Base-by-base conservation (phyloP, 2,797 vertebrate species). In the Pseudocheirus occidentalis region DNA sequence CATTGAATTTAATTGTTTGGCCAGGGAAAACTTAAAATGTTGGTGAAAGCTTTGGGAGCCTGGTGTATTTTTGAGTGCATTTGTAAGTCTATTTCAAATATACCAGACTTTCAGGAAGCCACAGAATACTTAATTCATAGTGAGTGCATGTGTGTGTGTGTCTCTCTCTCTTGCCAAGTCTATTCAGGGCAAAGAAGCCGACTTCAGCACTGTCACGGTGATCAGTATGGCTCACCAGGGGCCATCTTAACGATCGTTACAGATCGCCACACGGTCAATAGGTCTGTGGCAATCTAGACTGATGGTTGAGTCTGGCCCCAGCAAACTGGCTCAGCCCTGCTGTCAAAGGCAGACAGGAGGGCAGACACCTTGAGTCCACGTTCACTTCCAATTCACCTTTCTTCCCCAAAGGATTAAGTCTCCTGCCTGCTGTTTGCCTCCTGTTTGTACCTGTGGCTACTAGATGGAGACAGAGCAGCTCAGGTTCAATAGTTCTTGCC, bases 41-140 rank as follows among this genome's bases (percentile, higher is more conserved):
- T 0, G 21, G 34, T 28, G 89, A 95, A 62, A 56, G 53, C 55
- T 53, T 56, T 9, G 91, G 14, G 12, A 46, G 0, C 52, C 81
- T 91, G 53, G 34, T 18, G 92, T 29, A 92, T 3, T 4, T 87
- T 5, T 40, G 12, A 93, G 40, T 9, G 16, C 92, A 31, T 94
- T 40, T 90, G n/a, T 5, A 92, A 90, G 46, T 28, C 92, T 87
- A 93, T 94, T 96, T 95, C 58, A 55, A 81, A 91, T 93, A 55
- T 54, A 92, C 58, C 34, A 81, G 55, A 92, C 55, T 59, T 81
- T 92, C 73, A 73, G 40, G 73, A 87, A 87, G 40, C 91, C 46
- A n/a, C 90, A 89, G 93, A 31, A 90, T 50, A 40, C 4, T 2
- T 93, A 55, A 62, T 62, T 95, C 91, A 90, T 62, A 62, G 31